Evolutionary conservation across 2,113 vertebrate species (phyloP).

Genomic region (Chaetorhynchus papuensis): DNA sequence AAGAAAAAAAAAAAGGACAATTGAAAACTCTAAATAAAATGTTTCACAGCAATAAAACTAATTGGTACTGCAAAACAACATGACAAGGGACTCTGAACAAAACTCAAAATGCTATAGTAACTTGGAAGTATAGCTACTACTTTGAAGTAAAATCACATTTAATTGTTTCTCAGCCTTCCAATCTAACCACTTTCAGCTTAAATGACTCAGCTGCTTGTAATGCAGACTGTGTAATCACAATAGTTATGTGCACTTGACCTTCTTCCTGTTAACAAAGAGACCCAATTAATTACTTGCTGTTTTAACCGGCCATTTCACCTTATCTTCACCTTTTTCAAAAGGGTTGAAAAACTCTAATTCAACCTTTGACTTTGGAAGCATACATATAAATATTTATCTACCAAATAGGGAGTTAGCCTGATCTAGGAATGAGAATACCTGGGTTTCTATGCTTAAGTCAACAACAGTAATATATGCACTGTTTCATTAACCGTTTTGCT

Average conservation of each 20-base stretch:
- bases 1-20: not conserved
- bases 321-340: constrained; percentile 57
- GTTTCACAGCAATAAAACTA: not conserved
- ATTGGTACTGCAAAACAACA: not conserved
- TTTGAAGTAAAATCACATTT: constrained; percentile 77
- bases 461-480: not conserved
- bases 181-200: constrained; percentile 64
- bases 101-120: not conserved
- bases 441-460: not conserved
- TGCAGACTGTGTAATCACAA: constrained; percentile 47
- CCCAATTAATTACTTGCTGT: constrained; percentile 77
- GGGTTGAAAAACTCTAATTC: constrained; percentile 51
- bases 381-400: constrained; percentile 7
- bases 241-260: constrained; percentile 66
- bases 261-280: constrained; percentile 70
- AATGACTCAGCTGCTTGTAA: constrained; percentile 59
- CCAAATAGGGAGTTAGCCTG: not conserved
- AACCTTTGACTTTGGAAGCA: constrained; percentile 54
- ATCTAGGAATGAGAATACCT: constrained; percentile 4
- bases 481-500: not conserved
- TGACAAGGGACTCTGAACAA: not conserved
- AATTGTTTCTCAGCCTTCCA: constrained; percentile 72
- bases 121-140: constrained; percentile 68
- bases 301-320: constrained; percentile 62
- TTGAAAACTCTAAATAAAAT: not conserved